Conservation (phyloP, 2,888 invertebrate species). For the Cantharis lateralis region DNA sequence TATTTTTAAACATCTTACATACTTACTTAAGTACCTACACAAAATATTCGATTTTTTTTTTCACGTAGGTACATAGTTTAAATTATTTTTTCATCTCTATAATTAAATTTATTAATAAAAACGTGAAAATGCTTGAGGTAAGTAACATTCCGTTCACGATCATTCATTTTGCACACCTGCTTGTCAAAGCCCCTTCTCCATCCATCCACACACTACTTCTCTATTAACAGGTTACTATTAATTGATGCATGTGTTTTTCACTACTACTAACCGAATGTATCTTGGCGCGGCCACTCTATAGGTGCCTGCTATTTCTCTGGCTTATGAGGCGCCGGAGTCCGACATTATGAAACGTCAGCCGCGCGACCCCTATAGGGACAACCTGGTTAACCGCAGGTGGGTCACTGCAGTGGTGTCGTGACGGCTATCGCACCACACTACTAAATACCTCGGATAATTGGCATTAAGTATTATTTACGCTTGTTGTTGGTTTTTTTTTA, state of each 20-base stretch:
- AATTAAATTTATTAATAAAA: slow-evolving; percentile 11
- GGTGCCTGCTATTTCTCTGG: slow-evolving; percentile 99
- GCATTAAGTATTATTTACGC: slow-evolving; percentile 17
- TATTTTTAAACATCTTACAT: background rate
- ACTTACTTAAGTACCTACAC: background rate
- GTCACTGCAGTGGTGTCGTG: slow-evolving; percentile 56
- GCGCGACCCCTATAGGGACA: slow-evolving; percentile 96
- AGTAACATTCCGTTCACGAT: slow-evolving; percentile 34
- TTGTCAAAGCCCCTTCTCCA: slow-evolving; percentile 35
- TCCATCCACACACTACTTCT: slow-evolving; percentile 38
- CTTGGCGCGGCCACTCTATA: slow-evolving; percentile 63
- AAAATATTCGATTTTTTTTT: background rate
- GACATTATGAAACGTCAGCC: slow-evolving; percentile 99
- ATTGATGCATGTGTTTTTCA: slow-evolving; percentile 32
- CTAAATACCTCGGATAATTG: slow-evolving; percentile 50
- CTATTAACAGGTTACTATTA: slow-evolving; percentile 36
- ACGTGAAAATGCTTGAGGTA: slow-evolving; percentile 26
- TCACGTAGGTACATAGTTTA: background rate
- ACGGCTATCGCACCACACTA: slow-evolving; percentile 54
- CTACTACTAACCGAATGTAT: slow-evolving; percentile 43
- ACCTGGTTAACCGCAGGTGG: slow-evolving; percentile 98
- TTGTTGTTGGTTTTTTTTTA: slow-evolving; percentile 10
- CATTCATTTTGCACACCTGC: slow-evolving; percentile 45
- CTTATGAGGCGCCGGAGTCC: slow-evolving; percentile 98
- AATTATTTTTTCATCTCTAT: background rate